A percentile compares a stretch with the other conserved stretches of the same genome.
Evolutionary conservation across 2,888 invertebrate species (phyloP).

Genomic region (Hemaris fuciformis): DNA sequence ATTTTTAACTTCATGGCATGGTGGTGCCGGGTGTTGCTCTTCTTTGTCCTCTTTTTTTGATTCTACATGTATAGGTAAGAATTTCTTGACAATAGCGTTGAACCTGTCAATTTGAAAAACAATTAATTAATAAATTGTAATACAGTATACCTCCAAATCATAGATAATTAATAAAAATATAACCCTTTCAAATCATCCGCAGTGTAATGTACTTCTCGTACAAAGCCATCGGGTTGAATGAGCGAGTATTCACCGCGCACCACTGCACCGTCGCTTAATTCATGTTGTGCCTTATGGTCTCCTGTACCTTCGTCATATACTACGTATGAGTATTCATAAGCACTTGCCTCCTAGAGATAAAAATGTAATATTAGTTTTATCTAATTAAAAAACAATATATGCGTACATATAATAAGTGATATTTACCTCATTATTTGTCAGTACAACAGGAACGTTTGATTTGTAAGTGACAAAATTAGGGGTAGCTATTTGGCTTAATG

Average conservation of each 20-base stretch:
- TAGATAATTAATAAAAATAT: constrained; percentile 27
- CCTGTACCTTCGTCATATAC: constrained; percentile 80
- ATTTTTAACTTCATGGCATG: constrained; percentile 49
- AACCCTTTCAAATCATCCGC: constrained; percentile 78
- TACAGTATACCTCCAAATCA: no score
- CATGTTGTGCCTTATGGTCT: constrained; percentile 77
- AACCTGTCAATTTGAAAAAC: no score
- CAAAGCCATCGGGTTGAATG: constrained; percentile 77
- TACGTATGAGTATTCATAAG: constrained; percentile 76
- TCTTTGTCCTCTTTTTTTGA: constrained; percentile 23
- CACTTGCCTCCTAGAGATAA: constrained; percentile 42
- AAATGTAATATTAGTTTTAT: background rate
- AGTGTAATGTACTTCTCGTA: constrained; percentile 77
- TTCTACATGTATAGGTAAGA: constrained; percentile 41
- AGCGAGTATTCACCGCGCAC: constrained; percentile 79
- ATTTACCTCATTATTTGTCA: constrained; percentile 26
- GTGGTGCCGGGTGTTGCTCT: constrained; percentile 24
- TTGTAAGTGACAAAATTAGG: constrained; percentile 55
- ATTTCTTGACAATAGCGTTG: constrained; percentile 66
- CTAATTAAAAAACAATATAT: background rate
- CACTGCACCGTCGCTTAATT: constrained; percentile 75
- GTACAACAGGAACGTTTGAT: constrained; percentile 50
- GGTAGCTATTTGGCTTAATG: constrained; percentile 40
- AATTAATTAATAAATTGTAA: no score
- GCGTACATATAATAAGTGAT: background rate